Base-by-base conservation (phyloP, 2,797 vertebrate species). In the Acanthurus lineatus region DNA sequence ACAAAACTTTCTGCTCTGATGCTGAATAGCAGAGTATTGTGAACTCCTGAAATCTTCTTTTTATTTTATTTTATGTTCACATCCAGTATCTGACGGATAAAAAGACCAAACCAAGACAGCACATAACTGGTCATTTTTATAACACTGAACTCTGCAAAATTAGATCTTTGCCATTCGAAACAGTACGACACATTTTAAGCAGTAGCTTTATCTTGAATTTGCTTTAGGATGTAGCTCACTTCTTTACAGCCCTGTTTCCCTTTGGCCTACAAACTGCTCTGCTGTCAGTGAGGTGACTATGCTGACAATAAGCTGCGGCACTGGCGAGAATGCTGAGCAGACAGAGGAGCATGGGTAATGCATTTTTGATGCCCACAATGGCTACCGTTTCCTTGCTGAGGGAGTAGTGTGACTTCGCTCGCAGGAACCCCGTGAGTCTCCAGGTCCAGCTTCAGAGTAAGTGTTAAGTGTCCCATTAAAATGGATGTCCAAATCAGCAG, bases 401-500 rank as follows among this genome's bases (percentile, higher is more conserved):
- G 80, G 87, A 88, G 72, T 53, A 57, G 81, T 84, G 77, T 69
- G 80, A 74, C 83, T 76, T 69, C 19, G 47, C 86, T 61, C 57
- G 38, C 69, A 86, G 83, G 72, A 89, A 84, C 79, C 81, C 76
- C 52, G 62, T 12, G 65, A 88, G 78, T 81, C 73, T 89, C 78
- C 73, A 56, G 74, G 77, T 88, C 86, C 71, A 52, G 73, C 85
- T 89, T 71, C 79, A 75, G 90, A 90, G 86, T 88, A 87, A 82
- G 91, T 89, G 86, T 90, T 93, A 93, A 92, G 80, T 87, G 84
- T 86, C 88, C 77, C 87, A 93, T 95, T 94, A 94, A 93, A 94
- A 94, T 94, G 85, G 84, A 95, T 91, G 89, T 86, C 75, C 68
- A 90, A 90, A 91, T 92, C 93, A 91, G 87, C 69, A 62, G 92